Evolutionary conservation across 2,888 invertebrate genomes (phyloP).

Genomic region (Invenusta paracnida): DNA sequence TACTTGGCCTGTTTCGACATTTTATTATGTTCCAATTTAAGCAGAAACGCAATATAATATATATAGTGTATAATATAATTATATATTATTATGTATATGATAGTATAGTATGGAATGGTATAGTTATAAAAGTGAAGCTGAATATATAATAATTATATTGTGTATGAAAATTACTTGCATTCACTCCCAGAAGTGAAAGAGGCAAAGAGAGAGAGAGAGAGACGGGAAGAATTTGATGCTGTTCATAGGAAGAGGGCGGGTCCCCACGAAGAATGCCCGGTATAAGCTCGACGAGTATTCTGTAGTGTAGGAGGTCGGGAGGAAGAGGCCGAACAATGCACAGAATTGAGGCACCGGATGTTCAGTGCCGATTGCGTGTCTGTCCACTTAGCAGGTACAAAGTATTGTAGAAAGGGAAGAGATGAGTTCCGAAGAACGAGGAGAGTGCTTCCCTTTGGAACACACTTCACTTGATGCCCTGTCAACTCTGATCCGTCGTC

Average conservation of each 20-base stretch:
- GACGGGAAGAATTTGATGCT: not conserved
- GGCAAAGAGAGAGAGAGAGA: not conserved
- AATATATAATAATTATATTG: too few relatives aligned
- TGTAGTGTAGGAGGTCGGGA: not conserved
- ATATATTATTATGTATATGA: not conserved
- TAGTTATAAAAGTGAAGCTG: not conserved
- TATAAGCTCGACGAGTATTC: constrained; percentile 1
- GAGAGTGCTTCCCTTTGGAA: constrained; percentile 26
- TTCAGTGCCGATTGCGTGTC: constrained; percentile 26
- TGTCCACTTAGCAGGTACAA: constrained; percentile 29
- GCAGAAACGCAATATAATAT: too few relatives aligned
- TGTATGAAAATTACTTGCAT: not conserved
- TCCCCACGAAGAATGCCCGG: constrained; percentile 4
- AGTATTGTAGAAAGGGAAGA: constrained; percentile 29
- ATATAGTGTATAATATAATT: not conserved
- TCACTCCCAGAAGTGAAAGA: not conserved
- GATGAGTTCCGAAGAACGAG: constrained; percentile 29
- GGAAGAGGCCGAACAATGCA: constrained; percentile 17
- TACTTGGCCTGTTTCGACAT: too few relatives aligned
- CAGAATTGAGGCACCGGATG: constrained; percentile 18
- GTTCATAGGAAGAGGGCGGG: constrained; percentile 3
- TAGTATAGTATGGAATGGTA: not conserved
- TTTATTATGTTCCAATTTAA: too few relatives aligned
- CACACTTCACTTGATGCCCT: constrained; percentile 23
- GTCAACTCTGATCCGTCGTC: constrained; percentile 9